Conservation (phyloP, 2,113 vertebrate species). For the Nanger granti region DNA sequence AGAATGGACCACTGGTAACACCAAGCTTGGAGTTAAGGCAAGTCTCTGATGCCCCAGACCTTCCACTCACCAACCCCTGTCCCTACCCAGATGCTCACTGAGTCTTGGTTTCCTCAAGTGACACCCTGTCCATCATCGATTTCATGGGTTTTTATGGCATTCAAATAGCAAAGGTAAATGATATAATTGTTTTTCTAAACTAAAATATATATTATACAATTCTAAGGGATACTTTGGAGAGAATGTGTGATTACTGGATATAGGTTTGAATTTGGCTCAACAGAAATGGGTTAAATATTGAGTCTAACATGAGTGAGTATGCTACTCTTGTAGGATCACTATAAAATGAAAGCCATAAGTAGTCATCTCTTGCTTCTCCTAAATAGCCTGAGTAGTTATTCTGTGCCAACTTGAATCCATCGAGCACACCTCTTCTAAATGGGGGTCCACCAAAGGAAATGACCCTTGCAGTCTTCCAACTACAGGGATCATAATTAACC, state of each 20-base stretch:
- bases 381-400: neutral
- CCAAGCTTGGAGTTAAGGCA: neutral
- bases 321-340: neutral
- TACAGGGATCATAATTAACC: neutral
- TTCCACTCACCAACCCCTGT: neutral
- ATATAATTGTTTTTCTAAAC: neutral
- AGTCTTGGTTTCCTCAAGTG: neutral
- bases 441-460: neutral
- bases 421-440: neutral
- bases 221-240: neutral
- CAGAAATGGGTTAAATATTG: neutral
- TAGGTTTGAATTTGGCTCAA: neutral
- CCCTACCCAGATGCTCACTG: neutral
- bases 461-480: neutral
- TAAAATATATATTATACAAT: neutral
- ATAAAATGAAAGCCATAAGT: neutral
- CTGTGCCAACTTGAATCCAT: neutral
- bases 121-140: neutral
- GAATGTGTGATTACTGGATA: neutral
- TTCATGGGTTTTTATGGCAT: neutral
- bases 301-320: neutral
- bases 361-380: neutral
- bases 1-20: neutral
- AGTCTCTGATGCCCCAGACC: neutral
- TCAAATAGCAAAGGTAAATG: neutral